Base-by-base conservation (phyloP, 1,140 invertebrate genomes). In the Adelges cooleyi region DNA sequence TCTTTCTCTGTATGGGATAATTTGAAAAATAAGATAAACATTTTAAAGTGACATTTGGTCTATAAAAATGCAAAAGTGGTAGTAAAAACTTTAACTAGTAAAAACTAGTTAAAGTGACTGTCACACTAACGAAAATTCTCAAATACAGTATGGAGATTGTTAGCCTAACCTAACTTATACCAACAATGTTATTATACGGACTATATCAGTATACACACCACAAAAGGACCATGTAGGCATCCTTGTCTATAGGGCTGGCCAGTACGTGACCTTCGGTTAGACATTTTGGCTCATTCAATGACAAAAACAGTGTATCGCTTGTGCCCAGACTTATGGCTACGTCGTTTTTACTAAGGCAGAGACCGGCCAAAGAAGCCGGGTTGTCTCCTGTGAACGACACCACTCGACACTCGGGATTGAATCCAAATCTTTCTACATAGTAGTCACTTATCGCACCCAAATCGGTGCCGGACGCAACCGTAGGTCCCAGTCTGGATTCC, bases 371-470 rank as follows among this genome's bases (percentile, higher is more conserved):
- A 1, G 90, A 90, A 1, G 88, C 85, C 13, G 87, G 88, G 81
- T 98, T 98, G 73, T 98, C 95, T 0, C 94, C 95, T 1, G 93
- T 96, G 74, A 95, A 96, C 1, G 90, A 85, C 4, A 92, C 79
- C 5, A 98, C 80, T 72, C 82, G 78, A 74, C 93, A 97, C 3
- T 85, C 77, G 1, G 82, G 72, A 70, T 81, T 77, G 74, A 98
- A 95, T 8, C 86, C 86, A 74, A 92, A 96, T 62, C 90, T 80
- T 69, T 87, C 81, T 18, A 71, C 71, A 62, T 67, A 71, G 52
- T 72, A 72, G 0, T 77, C 68, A 1, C 83, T 84, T 49, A 97
- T 80, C 11, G 74, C 70, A 1, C 92, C 93, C 6, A 95, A 72
- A 66, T 83, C 76, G 4, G 80, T 79, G 22, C 79, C 78, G 0